Percentiles rank a stretch among this genome's conserved stretches.
These are phyloP conservation scores for Pimephales promelas DNA, from an alignment of 2,113 vertebrate species.

Conservation along the genomic window DNA sequence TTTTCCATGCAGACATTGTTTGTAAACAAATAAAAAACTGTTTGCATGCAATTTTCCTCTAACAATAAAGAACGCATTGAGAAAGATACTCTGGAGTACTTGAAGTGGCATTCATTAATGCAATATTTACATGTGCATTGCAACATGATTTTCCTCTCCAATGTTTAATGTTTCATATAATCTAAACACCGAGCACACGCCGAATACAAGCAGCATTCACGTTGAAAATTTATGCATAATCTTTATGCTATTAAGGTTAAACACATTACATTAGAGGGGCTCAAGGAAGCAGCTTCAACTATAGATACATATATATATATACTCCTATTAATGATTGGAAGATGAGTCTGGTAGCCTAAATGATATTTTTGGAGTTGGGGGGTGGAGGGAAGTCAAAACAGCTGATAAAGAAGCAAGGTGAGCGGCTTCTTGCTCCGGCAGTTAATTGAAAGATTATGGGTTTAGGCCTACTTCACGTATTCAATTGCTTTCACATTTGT, in stretches of 20 bases:
- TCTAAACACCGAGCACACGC: neutral
- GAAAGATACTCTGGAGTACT: neutral
- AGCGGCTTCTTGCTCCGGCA: too few relatives aligned
- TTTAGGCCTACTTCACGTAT: too few relatives aligned
- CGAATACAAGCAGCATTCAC: neutral
- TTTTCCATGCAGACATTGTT: neutral
- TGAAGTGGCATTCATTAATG: neutral
- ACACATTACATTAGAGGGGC: too few relatives aligned
- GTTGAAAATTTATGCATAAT: neutral
- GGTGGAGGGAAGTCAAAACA: too few relatives aligned
- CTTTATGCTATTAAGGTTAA: too few relatives aligned
- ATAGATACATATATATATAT: too few relatives aligned
- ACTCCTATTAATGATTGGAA: too few relatives aligned
- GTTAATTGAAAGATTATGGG: too few relatives aligned
- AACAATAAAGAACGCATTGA: neutral
- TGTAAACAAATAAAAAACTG: neutral
- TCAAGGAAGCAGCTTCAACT: too few relatives aligned
- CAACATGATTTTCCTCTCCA: neutral
- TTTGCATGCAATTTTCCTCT: neutral
- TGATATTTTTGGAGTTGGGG: too few relatives aligned
- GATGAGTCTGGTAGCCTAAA: too few relatives aligned
- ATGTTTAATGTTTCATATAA: neutral
- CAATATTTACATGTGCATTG: neutral
- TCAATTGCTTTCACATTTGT: neutral
- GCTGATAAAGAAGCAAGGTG: too few relatives aligned